phyloP scores from a whole-genome alignment of 2,888 invertebrate species.

The Venusia cambrica region DNA sequence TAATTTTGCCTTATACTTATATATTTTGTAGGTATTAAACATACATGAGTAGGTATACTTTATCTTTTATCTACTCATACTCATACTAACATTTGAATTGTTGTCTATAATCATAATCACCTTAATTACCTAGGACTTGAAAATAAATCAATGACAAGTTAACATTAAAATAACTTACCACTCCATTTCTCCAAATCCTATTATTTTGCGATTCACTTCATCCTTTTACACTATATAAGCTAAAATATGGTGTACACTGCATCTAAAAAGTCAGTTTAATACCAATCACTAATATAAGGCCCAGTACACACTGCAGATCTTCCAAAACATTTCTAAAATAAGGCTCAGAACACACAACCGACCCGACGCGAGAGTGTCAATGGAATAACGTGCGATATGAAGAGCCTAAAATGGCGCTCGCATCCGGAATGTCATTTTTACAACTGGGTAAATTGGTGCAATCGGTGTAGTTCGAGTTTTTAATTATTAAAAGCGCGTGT shows the following conservation, averaged over 20 bases:
- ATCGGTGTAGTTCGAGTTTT: conserved; percentile 6
- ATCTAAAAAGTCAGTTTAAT: too few species aligned
- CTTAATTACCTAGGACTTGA: too few species aligned
- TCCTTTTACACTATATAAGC: conserved; percentile 10
- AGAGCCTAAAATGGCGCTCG: conserved; percentile 25
- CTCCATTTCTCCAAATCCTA: conserved; percentile 12
- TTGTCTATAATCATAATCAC: too few species aligned
- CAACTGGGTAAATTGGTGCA: conserved; percentile 6
- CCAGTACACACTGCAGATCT: conserved; percentile 1
- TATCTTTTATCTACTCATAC: too few species aligned
- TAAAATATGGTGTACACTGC: conserved; percentile 11
- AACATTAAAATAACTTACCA: too few species aligned
- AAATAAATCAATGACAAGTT: too few species aligned
- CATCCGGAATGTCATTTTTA: conserved; percentile 4
- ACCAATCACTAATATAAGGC: conserved; percentile 9
- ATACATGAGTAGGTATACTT: too few species aligned
- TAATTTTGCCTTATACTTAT: too few species aligned
- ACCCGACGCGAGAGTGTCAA: conserved; percentile 21
- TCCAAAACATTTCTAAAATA: conserved; percentile 11
- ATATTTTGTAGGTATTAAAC: too few species aligned
- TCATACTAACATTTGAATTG: too few species aligned
- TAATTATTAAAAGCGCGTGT: not conserved
- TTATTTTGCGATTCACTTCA: conserved; percentile 13
- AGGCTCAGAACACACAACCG: conserved; percentile 19
- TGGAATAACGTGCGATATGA: conserved; percentile 25